These are phyloP conservation scores for Palythoa grandiflora DNA, from an alignment of 92 coral and sea anemone species.

Conservation along the genomic window DNA sequence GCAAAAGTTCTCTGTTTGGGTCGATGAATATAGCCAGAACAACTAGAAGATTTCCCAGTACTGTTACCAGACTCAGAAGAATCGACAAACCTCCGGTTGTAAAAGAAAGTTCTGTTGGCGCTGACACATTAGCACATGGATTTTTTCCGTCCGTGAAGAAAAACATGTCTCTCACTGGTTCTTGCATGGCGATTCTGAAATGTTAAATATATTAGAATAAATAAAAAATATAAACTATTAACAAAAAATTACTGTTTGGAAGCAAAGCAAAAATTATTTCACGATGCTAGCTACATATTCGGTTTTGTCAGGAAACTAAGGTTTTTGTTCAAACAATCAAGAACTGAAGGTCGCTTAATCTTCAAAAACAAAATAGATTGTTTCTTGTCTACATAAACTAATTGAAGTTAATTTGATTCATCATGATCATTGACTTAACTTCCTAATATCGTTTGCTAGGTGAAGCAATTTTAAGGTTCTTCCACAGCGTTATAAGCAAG, in stretches of 20 bases:
- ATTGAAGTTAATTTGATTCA: background rate
- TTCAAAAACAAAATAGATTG: background rate
- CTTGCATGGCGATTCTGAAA: conserved; percentile 13
- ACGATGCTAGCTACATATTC: background rate
- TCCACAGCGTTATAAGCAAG: background rate
- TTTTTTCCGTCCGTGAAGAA: conserved; percentile 55
- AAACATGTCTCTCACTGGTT: conserved; percentile 43
- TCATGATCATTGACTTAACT: background rate
- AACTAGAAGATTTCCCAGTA: conserved; percentile 88
- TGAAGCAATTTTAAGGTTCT: background rate
- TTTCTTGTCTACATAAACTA: conserved; percentile 16
- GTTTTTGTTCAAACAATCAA: background rate
- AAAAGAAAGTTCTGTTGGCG: conserved; percentile 75
- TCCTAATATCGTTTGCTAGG: background rate
- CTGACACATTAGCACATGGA: conserved; percentile 71
- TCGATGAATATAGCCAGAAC: conserved; percentile 82
- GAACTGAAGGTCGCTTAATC: background rate
- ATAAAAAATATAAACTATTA: background rate
- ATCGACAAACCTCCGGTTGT: conserved; percentile 80
- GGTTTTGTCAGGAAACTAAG: background rate
- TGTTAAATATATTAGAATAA: background rate
- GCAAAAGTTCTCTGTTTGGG: conserved; percentile 77
- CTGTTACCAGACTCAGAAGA: conserved; percentile 78
- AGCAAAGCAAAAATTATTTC: background rate
- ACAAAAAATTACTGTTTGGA: too few species aligned